A percentile compares a stretch with the other conserved stretches of the same genome.
phyloP scores from a whole-genome alignment of 2,797 vertebrate species.

The Morelia viridis region DNA sequence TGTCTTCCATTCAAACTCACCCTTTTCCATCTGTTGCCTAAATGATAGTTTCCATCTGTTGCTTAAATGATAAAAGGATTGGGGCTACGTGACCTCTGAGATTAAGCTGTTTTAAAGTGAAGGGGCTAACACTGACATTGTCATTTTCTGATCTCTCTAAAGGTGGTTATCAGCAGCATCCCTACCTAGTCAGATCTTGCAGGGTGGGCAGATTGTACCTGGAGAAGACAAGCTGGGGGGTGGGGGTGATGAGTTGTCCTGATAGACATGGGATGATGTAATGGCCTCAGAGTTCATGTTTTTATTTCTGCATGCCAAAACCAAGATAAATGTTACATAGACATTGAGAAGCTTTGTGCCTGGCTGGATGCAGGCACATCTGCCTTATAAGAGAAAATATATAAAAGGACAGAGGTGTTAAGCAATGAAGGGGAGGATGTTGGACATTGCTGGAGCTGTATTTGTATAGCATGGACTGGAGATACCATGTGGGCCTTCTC shows the following conservation, averaged over 20 bases:
- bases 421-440: background rate
- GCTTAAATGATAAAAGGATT: background rate
- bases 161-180: background rate
- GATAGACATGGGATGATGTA: background rate
- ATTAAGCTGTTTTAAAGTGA: background rate
- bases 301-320: background rate
- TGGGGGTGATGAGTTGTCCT: background rate
- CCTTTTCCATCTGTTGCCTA: background rate
- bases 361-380: background rate
- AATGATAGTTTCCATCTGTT: background rate
- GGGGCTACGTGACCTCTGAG: background rate
- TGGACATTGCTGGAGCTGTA: background rate
- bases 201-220: background rate
- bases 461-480: background rate
- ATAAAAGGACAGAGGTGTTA: background rate
- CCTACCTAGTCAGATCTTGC: background rate
- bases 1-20: background rate
- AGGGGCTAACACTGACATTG: background rate
- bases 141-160: background rate
- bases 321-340: background rate
- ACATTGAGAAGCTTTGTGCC: background rate
- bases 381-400: background rate
- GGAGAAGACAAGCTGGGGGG: background rate
- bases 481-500: background rate
- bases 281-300: background rate